Base-by-base conservation (phyloP, 2,113 vertebrate species). In the Rynchops niger region DNA sequence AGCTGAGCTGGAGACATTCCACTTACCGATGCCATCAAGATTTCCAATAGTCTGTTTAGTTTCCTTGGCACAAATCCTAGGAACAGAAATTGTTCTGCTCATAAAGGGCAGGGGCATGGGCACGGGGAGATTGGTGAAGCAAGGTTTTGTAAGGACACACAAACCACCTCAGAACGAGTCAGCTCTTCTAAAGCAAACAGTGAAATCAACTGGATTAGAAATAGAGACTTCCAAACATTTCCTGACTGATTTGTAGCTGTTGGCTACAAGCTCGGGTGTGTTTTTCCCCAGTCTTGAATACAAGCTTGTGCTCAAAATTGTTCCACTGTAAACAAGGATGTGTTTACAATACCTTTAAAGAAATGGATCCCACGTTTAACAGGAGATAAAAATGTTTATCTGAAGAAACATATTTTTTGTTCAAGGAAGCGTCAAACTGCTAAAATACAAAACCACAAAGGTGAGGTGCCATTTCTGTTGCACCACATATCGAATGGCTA, bases 171-270 rank as follows among this genome's bases (percentile, higher is more conserved):
- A 74, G 65, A 84, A 52, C 40, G 91, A 95, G 52, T 32, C 59
- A 88, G 63, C 4, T 71, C n/a, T 66, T 83, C 40, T 86, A 80
- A 53, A 17, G 18, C 50, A 81, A 88, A 63, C 45, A 59, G 9
- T 70, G 45, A 92, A 91, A 89, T 80, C 56, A 73, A 42, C 10
- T n/a, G 21, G 47, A 71, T 73, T 91, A 67, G 78, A 87, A 96
- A 69, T 16, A 73, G 42, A 82, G 72, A 76, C 63, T 83, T 94
- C 29, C 67, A 88, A 90, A 76, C 26, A 82, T 65, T 87, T 84
- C 67, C 63, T 55, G 70, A 63, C 67, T 94, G 47, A 86, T 83
- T 86, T 91, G 47, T 89, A 78, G 65, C 47, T 83, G 67, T 76
- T 90, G 88, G 40, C 74, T 86, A 36, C 26, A 63, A 18, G 27